Evolutionary conservation across 2,888 invertebrate species (phyloP).

Genomic region (Drosophila ustulata): DNA sequence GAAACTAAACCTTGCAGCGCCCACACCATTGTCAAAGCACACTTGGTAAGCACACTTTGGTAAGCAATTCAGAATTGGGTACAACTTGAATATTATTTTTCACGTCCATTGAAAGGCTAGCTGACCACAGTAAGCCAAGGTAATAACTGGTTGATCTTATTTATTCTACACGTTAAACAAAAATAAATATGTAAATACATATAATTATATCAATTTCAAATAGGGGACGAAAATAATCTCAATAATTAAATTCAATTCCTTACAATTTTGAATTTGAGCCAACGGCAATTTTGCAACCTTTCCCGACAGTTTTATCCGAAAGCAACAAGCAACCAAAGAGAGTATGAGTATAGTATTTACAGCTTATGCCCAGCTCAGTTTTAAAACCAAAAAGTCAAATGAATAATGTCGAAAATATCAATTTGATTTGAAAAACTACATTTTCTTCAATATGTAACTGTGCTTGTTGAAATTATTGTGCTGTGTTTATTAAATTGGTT

Average conservation of each 20-base stretch:
- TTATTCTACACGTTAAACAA: not conserved
- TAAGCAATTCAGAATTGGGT: conserved; percentile 1
- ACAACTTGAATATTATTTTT: conserved; percentile 2
- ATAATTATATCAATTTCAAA: conserved; percentile 1
- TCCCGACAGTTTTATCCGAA: conserved; percentile 27
- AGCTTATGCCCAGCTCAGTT: not conserved
- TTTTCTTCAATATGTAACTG: too few relatives aligned
- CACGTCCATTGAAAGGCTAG: not conserved
- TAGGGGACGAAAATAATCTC: not conserved
- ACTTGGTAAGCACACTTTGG: too few relatives aligned
- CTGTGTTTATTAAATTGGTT: conserved; percentile 25
- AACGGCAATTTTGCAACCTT: conserved; percentile 61
- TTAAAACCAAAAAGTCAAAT: conserved; percentile 48
- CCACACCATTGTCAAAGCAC: not conserved
- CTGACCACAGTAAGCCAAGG: not conserved
- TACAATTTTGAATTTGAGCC: conserved; percentile 46
- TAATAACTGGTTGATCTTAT: conserved; percentile 6
- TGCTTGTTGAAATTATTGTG: not conserved
- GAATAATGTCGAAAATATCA: conserved; percentile 30
- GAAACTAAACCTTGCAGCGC: conserved; percentile 27
- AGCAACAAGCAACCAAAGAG: conserved; percentile 53
- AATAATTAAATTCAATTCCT: not conserved
- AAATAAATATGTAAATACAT: not conserved
- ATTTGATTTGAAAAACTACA: conserved; percentile 30
- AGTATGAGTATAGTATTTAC: too few relatives aligned